Evolutionary conservation across 2,113 vertebrate species (phyloP), one percentile per base, ranked within the genome.

Genomic region (Oryzias celebensis): DNA sequence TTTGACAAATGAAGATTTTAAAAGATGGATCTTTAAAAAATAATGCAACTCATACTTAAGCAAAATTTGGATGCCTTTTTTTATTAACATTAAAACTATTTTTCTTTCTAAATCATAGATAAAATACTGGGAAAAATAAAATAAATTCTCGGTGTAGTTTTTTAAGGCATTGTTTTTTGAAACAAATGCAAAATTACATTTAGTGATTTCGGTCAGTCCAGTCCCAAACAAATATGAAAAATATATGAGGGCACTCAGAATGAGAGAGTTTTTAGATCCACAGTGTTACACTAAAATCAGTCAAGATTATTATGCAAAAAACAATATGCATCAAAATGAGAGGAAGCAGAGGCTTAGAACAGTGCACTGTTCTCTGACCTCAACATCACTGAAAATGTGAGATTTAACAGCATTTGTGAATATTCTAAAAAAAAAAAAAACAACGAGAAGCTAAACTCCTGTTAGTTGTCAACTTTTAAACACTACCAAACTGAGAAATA

Each of bases 91-190:
- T 28, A 28, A 28, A 5, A 4, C 26, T 28, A 28, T 28, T 28
- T 28, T 28, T 28, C 5, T 28, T 6, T 28, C 26, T 28, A 7
- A 28, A 28, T 28, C 4, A 28, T 28, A 28, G 26, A 6, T 28
- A 7, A 28, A 36, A 36, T 10, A 12, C 3, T 36, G 8, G 36
- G 36, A 12, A 36, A 10, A 36, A 36, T 36, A 7, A 12, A 3
- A 12, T 36, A 20, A 20, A 20, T 20, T 20, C 20, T 20, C 20
- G 20, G 20, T 36, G 2, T 36, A 8, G 31, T 36, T 36, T 36
- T 28, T 28, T 24, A 64, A 65, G 14, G 10, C 28, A 49, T 43
- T 44, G 13, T 41, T 36, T 20, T 57, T 57, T 14, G 56, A 48
- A 57, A 51, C 63, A 58, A 65, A 18, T 49, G 20, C 12, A 22